Evolutionary conservation across 2,888 invertebrate genomes (phyloP).

Genomic region (Acrobeloides nanus): DNA sequence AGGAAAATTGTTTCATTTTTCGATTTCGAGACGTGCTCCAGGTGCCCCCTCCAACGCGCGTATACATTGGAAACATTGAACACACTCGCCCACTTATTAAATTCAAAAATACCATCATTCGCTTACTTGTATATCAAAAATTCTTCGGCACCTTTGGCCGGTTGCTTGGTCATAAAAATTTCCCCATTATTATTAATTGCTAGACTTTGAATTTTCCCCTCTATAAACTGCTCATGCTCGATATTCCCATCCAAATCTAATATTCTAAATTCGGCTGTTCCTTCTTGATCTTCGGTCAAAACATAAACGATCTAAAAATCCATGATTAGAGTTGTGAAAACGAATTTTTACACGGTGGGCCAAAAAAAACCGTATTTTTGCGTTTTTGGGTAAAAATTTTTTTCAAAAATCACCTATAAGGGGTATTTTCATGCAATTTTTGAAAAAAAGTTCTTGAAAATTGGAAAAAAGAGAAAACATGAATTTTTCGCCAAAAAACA

Average conservation of each 20-base stretch:
- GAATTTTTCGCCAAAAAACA: too few species aligned
- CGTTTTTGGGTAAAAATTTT: too few species aligned
- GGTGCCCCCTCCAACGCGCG: too few species aligned
- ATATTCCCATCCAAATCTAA: constrained; percentile 33
- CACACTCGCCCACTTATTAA: neutral
- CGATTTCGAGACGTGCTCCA: too few species aligned
- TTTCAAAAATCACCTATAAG: too few species aligned
- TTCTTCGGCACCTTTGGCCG: constrained; percentile 20
- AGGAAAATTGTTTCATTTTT: too few species aligned
- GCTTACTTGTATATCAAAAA: constrained; percentile 32
- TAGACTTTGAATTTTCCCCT: constrained; percentile 44
- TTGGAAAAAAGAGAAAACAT: neutral
- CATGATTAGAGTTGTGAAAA: constrained; percentile 2
- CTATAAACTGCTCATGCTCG: constrained; percentile 44
- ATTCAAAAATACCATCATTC: neutral
- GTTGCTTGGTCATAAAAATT: constrained; percentile 44
- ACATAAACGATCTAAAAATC: constrained; percentile 43
- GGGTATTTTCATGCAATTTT: too few species aligned
- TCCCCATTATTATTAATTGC: constrained; percentile 34
- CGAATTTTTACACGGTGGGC: too few species aligned
- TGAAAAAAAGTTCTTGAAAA: too few species aligned
- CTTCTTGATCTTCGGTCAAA: constrained; percentile 32
- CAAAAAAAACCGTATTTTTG: constrained; percentile 5
- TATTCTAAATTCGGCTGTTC: constrained; percentile 35
- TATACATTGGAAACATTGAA: neutral